A percentile compares a stretch with the other conserved stretches of the same genome.
Conservation (phyloP, 53 echinoderm and acorn worm genomes). For the Apostichopus leukothele region DNA sequence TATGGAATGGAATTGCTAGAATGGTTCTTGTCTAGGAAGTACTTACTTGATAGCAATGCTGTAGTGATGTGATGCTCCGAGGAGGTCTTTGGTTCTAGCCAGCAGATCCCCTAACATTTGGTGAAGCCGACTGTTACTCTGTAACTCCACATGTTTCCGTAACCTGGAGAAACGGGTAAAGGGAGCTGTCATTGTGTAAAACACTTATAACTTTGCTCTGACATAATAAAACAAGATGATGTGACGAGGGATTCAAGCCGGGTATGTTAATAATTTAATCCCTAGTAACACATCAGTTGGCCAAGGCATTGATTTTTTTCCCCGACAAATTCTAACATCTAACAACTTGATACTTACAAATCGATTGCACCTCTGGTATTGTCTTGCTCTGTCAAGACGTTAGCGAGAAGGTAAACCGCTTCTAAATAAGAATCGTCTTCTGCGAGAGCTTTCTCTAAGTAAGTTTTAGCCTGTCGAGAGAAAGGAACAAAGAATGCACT, state of each 20-base stretch:
- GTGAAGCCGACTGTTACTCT: conserved; percentile 85
- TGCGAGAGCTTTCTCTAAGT: conserved; percentile 78
- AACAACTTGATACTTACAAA: conserved; percentile 62
- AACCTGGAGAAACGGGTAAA: conserved; percentile 53
- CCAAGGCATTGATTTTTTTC: too few species aligned
- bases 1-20: too few species aligned
- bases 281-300: too few species aligned
- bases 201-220: not conserved
- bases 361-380: conserved; percentile 81
- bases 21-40: too few species aligned
- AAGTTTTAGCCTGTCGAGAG: conserved; percentile 70
- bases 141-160: conserved; percentile 78
- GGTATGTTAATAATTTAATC: too few species aligned
- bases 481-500: not conserved
- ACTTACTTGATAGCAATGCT: conserved; percentile 84
- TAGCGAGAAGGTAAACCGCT: conserved; percentile 84
- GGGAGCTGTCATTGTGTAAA: not conserved
- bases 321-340: too few species aligned
- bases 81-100: conserved; percentile 73
- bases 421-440: conserved; percentile 80
- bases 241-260: too few species aligned
- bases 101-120: conserved; percentile 92
- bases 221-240: too few species aligned
- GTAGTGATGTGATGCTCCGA: conserved; percentile 92
- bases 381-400: conserved; percentile 74